Base-by-base conservation (phyloP, 2,888 invertebrate species). In the Seira ritae region DNA sequence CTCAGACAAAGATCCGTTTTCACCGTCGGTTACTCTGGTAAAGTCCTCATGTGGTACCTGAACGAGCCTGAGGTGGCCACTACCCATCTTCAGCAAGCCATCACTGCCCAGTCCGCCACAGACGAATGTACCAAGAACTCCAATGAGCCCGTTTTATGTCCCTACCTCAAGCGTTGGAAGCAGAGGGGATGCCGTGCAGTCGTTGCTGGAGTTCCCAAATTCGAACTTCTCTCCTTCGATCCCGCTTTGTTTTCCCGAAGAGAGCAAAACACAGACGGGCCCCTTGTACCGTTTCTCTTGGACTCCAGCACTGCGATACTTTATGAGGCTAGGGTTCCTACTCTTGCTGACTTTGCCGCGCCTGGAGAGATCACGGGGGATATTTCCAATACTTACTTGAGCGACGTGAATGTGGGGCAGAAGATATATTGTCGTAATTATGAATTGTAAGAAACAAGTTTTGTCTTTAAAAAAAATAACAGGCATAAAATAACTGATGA, bases 11-110 rank as follows among this genome's bases (percentile, higher is more conserved):
- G 74, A 6, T 76, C 86, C 2, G 37, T 84, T 1, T 85, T 85
- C 46, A 79, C 80, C 0, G 71, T 84, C 3, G 72, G 70, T 0
- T 86, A 66, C 46, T 79, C 84, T 10, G 87, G 87, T 17, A 75
- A 76, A 31, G 76, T 87, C 10, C 46, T 84, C 17, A 70, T 87
- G 68, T 87, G 87, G 87, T 87, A 85, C 66, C 6, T 85, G 60
- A 46, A 82, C 19, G 72, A 82, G 3, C 75, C 71, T 1, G 20
- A 79, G 1, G 19, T n/a, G 1, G 50, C 42, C 6, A 17, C 10
- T 3, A 17, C 42, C 12, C 42, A 42, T 42, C 12, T 42, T 8
- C 42, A 42, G 12, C 6, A 72, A 15, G 80, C 66, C 2, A 8
- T 50, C 6, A 1, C 2, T 37, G 8, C 1, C 8, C 22, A 17